phyloP scores from a whole-genome alignment of 30 jellyfish, hydroid and myxozoan species.

The Aurelia sp. region DNA sequence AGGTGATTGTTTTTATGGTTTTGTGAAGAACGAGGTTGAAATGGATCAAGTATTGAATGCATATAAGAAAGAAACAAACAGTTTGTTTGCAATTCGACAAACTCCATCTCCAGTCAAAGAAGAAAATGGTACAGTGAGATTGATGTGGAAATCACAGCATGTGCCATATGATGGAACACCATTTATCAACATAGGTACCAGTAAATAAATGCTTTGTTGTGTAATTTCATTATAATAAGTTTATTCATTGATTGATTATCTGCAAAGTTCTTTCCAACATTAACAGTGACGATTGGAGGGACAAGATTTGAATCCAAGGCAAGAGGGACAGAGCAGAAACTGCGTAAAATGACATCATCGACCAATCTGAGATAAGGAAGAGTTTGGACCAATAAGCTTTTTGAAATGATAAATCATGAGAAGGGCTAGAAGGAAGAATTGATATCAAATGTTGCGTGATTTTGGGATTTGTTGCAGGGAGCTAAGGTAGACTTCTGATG shows the following conservation, averaged over 20 bases:
- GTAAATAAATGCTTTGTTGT: not conserved
- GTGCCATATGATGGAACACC: slow-evolving; percentile 98
- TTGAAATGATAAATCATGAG: no score
- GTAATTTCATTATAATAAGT: not conserved
- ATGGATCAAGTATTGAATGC: slow-evolving; percentile 90
- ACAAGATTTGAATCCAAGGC: no score
- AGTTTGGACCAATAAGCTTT: no score
- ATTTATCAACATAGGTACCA: slow-evolving; percentile 92
- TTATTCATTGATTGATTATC: not conserved
- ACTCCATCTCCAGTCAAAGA: slow-evolving; percentile 96
- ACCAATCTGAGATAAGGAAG: no score
- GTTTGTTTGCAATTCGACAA: slow-evolving; percentile 92
- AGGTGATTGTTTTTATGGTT: slow-evolving; percentile 91
- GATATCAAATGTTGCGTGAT: no score
- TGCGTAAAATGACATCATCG: no score
- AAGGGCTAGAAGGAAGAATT: no score
- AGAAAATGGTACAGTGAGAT: slow-evolving; percentile 85
- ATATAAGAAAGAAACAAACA: slow-evolving; percentile 94
- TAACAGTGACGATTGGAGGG: no score
- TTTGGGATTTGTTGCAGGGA: no score
- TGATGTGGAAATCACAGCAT: slow-evolving; percentile 98
- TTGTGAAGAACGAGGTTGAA: slow-evolving; percentile 85
- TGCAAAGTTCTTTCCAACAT: no score
- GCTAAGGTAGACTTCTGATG: no score
- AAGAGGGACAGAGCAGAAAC: no score